phyloP scores from a whole-genome alignment of 1,140 invertebrate species.

The Drosophila micromelanica region DNA sequence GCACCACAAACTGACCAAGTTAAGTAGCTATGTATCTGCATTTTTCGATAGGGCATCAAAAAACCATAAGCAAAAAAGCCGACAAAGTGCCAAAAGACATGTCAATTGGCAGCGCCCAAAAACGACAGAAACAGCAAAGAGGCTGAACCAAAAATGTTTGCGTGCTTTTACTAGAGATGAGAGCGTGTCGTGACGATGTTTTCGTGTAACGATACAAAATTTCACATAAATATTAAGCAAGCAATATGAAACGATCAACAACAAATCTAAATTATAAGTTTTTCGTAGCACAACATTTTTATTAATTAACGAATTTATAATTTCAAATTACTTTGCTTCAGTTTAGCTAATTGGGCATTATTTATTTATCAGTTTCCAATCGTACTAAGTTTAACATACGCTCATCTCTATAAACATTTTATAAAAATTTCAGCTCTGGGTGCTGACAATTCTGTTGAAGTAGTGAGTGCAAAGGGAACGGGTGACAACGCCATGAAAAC shows the following conservation, averaged over 20 bases:
- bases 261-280: no score
- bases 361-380: no score
- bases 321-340: no score
- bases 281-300: no score
- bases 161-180: conserved; percentile 12
- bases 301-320: no score
- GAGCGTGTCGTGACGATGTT: conserved; percentile 3
- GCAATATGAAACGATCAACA: no score
- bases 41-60: conserved; percentile 21
- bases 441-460: conserved; percentile 7
- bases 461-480: conserved; percentile 1
- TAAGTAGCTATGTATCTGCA: background rate
- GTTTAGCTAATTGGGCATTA: no score
- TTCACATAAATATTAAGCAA: no score
- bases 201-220: no score
- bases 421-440: background rate
- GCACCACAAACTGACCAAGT: conserved; percentile 5
- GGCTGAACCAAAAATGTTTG: conserved; percentile 29
- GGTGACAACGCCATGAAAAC: conserved; percentile 12
- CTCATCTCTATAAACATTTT: background rate
- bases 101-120: conserved; percentile 28
- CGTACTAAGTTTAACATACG: background rate
- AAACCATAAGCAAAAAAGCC: conserved; percentile 21
- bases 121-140: conserved; percentile 44
- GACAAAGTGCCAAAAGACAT: conserved; percentile 48